These are phyloP conservation scores for Invenusta paracnida DNA, from an alignment of 2,888 invertebrate genomes.

Conservation along the genomic window DNA sequence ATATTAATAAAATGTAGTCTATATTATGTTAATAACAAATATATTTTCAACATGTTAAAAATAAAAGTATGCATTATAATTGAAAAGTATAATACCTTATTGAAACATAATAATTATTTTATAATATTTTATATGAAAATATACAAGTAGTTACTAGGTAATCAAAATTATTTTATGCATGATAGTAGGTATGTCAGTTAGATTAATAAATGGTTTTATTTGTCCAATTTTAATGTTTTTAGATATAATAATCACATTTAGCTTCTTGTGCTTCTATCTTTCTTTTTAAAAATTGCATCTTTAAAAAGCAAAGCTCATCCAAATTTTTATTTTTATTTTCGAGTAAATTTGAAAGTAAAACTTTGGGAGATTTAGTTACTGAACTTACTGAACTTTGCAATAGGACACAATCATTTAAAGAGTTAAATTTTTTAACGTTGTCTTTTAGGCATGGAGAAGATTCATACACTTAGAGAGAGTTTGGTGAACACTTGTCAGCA, in stretches of 20 bases:
- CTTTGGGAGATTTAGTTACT: neutral
- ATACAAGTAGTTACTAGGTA: conserved; percentile 29
- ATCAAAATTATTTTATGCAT: conserved; percentile 11
- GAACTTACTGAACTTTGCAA: neutral
- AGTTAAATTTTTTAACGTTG: neutral
- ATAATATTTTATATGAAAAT: neutral
- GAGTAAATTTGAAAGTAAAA: neutral
- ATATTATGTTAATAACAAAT: conserved; percentile 25
- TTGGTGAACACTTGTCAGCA: neutral
- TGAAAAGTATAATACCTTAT: conserved; percentile 14
- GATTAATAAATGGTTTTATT: neutral
- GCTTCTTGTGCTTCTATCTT: neutral
- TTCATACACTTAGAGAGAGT: neutral
- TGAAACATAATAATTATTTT: conserved; percentile 15
- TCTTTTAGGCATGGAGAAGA: neutral
- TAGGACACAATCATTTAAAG: neutral
- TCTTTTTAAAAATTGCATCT: neutral
- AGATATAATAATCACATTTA: conserved; percentile 10
- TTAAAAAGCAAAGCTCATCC: neutral
- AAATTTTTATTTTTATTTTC: neutral
- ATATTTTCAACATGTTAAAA: conserved; percentile 15
- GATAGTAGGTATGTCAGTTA: conserved; percentile 20
- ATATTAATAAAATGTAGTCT: conserved; percentile 11
- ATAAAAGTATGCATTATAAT: conserved; percentile 14
- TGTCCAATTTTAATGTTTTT: neutral